Evolutionary conservation across 2,888 invertebrate species (phyloP).

Genomic region (Eledone cirrhosa): DNA sequence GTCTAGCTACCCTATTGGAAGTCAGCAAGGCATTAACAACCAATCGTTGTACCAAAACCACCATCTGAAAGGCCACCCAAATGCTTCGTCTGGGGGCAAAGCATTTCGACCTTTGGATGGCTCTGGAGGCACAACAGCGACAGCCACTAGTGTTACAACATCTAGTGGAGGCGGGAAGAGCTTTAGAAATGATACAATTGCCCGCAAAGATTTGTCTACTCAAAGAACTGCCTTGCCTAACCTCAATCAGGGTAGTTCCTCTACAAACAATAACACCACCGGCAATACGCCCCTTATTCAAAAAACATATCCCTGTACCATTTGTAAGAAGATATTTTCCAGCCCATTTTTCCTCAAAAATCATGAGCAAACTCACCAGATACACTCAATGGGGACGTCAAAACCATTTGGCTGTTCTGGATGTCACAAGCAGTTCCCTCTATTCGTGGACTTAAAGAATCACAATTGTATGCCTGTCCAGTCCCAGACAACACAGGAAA

Average conservation of each 20-base stretch:
- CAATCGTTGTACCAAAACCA: constrained; percentile 5
- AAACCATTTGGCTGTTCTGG: not conserved
- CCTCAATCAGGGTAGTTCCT: not conserved
- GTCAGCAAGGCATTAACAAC: not conserved
- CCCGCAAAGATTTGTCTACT: not conserved
- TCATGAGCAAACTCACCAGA: constrained; percentile 1
- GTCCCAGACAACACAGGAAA: not conserved
- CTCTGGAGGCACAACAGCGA: not conserved
- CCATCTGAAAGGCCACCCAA: not conserved
- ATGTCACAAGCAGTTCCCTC: not conserved
- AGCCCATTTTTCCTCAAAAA: constrained; percentile 11
- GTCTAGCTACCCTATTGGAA: constrained; percentile 17
- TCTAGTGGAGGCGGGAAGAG: not conserved
- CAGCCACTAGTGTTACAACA: not conserved
- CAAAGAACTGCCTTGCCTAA: not conserved
- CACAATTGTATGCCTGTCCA: not conserved
- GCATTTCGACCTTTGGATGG: not conserved
- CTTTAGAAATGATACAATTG: not conserved
- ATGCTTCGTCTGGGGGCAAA: constrained; percentile 6
- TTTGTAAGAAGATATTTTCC: constrained; percentile 41
- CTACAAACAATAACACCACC: not conserved
- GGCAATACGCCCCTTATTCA: constrained; percentile 31
- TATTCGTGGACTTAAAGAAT: constrained; percentile 15
- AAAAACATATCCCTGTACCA: constrained; percentile 41
- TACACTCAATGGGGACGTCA: not conserved